Evolutionary conservation across 1,140 invertebrate genomes (phyloP).

Genomic region (Marisa cornuarietis): DNA sequence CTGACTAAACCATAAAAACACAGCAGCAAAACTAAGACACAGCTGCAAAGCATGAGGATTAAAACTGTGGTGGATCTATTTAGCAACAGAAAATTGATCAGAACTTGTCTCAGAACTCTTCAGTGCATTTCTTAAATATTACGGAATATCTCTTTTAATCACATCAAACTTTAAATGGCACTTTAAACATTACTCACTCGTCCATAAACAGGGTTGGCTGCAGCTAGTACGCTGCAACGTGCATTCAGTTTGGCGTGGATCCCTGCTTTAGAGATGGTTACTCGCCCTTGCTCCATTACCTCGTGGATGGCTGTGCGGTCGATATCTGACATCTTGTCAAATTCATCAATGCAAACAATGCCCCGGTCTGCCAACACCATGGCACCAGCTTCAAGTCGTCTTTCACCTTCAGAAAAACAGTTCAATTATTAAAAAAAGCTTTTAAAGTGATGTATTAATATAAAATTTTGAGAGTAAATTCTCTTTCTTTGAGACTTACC

Average conservation of each 20-base stretch:
- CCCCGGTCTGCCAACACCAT: conserved; percentile 99
- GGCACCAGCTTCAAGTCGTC: conserved; percentile 93
- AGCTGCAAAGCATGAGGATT: no score
- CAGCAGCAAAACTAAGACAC: no score
- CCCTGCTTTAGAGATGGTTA: conserved; percentile 98
- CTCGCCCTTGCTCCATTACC: conserved; percentile 81
- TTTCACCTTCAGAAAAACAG: conserved; percentile 64
- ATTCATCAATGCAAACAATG: conserved; percentile 99
- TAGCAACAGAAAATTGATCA: no score
- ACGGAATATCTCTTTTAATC: neutral
- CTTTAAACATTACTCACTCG: conserved; percentile 72
- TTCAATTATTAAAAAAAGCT: no score
- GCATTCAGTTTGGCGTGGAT: conserved; percentile 98
- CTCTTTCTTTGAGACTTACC: no score
- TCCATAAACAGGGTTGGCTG: conserved; percentile 99
- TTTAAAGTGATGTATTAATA: no score
- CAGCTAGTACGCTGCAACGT: conserved; percentile 95
- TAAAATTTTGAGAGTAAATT: no score
- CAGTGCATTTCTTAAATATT: neutral
- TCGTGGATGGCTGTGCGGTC: conserved; percentile 99
- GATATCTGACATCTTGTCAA: conserved; percentile 99
- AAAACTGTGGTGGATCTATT: no score
- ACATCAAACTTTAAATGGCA: neutral
- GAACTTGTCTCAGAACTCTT: no score
- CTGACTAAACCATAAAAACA: no score